Base-by-base conservation (phyloP, 2,797 vertebrate genomes). In the Acrossocheilus fasciatus region DNA sequence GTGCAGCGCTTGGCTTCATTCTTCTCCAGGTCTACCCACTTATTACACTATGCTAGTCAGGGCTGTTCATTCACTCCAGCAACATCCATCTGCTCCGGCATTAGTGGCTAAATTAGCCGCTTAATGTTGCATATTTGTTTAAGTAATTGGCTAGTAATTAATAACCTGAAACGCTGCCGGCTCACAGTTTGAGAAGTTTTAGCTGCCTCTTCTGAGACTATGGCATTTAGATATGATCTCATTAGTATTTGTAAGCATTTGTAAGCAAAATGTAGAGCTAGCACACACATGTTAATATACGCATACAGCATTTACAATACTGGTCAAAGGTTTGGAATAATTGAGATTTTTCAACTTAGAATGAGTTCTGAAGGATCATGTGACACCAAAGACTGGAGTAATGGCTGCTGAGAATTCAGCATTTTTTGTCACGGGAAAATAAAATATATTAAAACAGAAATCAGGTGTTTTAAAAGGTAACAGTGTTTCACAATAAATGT, bases 81-180 rank as follows among this genome's bases (percentile, higher is more conserved):
- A 87, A 88, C 91, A 92, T 95, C 94, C 95, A 95, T 95, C 95
- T 95, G 95, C 93, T 93, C 89, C n/a, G 89, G 91, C 90, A 91
- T 94, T 93, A 93, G 90, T 87, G 69, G 94, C 93, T 91, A 94
- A 95, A 96, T 96, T 96, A 96, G 94, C 91, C 88, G 83, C 94
- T 95, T 94, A 95, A 95, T 95, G 95, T 95, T 92, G 94, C 94
- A 90, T 95, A 92, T 95, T 95, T 95, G 93, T 94, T 94, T 92
- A 94, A 94, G 93, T 95, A 95, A 95, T 95, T 95, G 93, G 94
- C 91, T 92, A 93, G 93, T 95, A 96, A 96, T 95, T 95, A 95
- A 95, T 95, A 95, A 93, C 85, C 92, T 90, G 91, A 92, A 92
- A 92, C 74, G 26, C 54, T 72, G 66, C 50, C 6, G 30, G 68